These are phyloP conservation scores for Agonopterix alstromeriana DNA, from an alignment of 2,888 invertebrate genomes.

Conservation along the genomic window DNA sequence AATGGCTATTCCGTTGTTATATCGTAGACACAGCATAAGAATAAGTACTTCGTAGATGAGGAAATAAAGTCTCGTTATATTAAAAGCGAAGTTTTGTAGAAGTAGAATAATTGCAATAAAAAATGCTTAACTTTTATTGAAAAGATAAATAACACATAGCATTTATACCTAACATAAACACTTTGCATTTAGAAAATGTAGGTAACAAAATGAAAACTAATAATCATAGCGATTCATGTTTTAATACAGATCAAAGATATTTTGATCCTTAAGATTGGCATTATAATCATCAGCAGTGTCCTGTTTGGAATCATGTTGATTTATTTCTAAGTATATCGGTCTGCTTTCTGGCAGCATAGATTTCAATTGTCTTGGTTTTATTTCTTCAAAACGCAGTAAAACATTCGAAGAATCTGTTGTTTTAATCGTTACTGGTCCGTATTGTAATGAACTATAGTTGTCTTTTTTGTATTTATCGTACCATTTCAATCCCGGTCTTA, in stretches of 20 bases:
- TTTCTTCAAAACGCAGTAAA: neutral
- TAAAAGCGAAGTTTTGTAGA: no score
- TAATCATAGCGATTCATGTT: neutral
- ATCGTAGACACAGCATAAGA: no score
- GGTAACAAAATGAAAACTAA: neutral
- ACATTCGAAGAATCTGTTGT: no score
- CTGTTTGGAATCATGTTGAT: slow-evolving; percentile 33
- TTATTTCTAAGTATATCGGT: slow-evolving; percentile 43
- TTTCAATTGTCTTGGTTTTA: neutral
- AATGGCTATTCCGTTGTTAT: no score
- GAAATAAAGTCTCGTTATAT: no score
- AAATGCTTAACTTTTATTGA: no score
- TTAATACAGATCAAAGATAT: slow-evolving; percentile 15
- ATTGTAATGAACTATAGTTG: no score
- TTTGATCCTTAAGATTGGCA: slow-evolving; percentile 22
- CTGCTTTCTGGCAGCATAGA: slow-evolving; percentile 37
- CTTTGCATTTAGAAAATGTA: neutral
- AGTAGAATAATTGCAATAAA: no score
- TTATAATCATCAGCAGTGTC: slow-evolving; percentile 39
- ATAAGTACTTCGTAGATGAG: no score
- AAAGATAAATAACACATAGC: neutral
- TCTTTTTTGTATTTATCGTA: no score
- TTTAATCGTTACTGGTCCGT: no score
- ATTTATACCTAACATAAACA: neutral
- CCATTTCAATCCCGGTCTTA: no score